These are phyloP conservation scores for Dicrurus megarhynchus DNA, from an alignment of 2,113 vertebrate genomes.

Conservation along the genomic window DNA sequence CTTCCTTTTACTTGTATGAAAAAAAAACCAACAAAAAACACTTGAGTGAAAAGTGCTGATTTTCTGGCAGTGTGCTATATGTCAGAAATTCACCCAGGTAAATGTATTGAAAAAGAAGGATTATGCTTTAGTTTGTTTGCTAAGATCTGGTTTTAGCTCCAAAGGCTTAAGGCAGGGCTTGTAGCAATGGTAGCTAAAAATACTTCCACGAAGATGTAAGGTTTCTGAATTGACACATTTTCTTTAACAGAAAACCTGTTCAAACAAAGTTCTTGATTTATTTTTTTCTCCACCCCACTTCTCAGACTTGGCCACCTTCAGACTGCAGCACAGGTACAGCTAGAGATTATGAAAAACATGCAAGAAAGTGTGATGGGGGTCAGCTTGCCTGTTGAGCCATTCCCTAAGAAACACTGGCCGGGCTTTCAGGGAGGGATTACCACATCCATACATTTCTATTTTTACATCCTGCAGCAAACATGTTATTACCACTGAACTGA, in stretches of 20 bases:
- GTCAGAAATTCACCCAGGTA: not conserved
- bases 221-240: not conserved
- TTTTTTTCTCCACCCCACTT: not conserved
- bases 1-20: not conserved
- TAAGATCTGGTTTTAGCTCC: not conserved
- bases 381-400: not conserved
- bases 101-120: not conserved
- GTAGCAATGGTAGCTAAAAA: not conserved
- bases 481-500: constrained; percentile 42
- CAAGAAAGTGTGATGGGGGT: not conserved
- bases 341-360: not conserved
- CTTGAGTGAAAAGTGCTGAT: not conserved
- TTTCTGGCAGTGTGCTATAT: not conserved
- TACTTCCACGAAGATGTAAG: not conserved
- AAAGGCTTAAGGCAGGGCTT: not conserved
- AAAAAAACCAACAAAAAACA: not conserved
- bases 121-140: not conserved
- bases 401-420: not conserved
- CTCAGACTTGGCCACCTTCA: not conserved
- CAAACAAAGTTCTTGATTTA: not conserved
- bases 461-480: constrained; percentile 35
- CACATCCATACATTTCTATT: constrained; percentile 28
- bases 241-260: not conserved
- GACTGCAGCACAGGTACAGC: not conserved
- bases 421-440: constrained; percentile 12